A percentile compares a stretch with the other conserved stretches of the same genome.
Evolutionary conservation across 1,140 invertebrate genomes (phyloP).

Genomic region (Zaprionus kolodkinae): DNA sequence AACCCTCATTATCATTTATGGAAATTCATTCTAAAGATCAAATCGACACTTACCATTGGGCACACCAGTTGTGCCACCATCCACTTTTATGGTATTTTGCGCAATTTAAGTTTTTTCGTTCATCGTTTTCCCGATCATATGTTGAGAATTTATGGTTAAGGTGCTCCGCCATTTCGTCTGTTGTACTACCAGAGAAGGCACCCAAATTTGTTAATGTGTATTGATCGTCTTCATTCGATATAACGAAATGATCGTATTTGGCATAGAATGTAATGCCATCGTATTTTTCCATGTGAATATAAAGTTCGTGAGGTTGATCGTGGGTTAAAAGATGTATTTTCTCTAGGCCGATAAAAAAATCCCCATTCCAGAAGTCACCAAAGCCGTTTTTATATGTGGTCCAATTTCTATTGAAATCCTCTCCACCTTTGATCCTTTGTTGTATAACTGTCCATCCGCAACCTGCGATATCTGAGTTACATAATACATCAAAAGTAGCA

Average conservation of each 20-base stretch:
- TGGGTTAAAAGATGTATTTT: constrained; percentile 3
- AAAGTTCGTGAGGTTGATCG: background rate
- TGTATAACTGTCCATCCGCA: too few relatives aligned
- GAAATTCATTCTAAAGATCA: too few relatives aligned
- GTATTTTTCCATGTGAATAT: background rate
- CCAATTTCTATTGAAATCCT: too few relatives aligned
- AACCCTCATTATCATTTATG: background rate
- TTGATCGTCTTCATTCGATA: background rate
- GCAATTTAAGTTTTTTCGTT: background rate
- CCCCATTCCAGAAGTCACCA: too few relatives aligned
- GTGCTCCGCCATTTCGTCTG: background rate
- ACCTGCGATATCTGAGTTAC: background rate
- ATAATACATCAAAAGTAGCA: background rate
- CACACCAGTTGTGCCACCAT: constrained; percentile 2
- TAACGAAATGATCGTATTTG: background rate
- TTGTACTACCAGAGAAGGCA: background rate
- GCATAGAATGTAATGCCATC: background rate
- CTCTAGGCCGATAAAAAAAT: background rate
- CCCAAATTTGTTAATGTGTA: background rate
- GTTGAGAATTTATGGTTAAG: constrained; percentile 1
- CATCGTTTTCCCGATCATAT: constrained; percentile 6
- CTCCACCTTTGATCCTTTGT: too few relatives aligned
- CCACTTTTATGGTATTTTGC: background rate
- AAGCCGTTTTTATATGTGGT: too few relatives aligned
- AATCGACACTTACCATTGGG: background rate